A percentile compares a stretch with the other conserved stretches of the same genome.
Evolutionary conservation across 2,113 vertebrate genomes (phyloP).

Genomic region (rabbit (Oryctolagus cuniculus)): mOryCun1.1 NC_091432.1:115743501-115744000

Average conservation of each 20-base stretch:
- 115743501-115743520: no score
- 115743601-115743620: no score
- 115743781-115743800: neutral
- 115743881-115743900: neutral
- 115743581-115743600: no score
- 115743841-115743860: neutral
- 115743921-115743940: neutral
- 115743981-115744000: neutral
- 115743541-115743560: no score
- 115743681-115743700: neutral
- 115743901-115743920: neutral
- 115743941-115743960: neutral
- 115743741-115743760: neutral
- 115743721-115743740: neutral
- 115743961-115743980: neutral
- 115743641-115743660: no score
- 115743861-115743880: neutral
- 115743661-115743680: no score
- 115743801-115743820: neutral
- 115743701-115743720: neutral
- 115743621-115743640: no score
- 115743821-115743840: neutral
- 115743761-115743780: neutral
- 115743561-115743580: no score
- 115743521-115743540: no score